Conservation (phyloP, 2,113 vertebrate species). For the Lipotes vexillifer region DNA sequence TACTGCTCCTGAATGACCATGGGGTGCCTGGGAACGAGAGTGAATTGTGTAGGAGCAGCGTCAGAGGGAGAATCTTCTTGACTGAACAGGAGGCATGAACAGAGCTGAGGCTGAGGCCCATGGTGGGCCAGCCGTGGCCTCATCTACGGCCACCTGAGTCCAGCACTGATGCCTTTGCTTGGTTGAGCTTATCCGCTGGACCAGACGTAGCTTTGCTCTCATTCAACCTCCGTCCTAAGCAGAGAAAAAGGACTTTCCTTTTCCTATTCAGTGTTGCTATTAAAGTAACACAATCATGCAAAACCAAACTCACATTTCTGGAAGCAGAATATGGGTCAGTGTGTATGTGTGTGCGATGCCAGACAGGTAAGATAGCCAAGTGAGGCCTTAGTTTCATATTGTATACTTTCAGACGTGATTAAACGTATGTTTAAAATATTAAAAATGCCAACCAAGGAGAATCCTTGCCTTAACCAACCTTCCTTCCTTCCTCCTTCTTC, state of each 20-base stretch:
- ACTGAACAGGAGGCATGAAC: not conserved
- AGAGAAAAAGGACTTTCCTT: not conserved
- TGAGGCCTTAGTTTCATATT: not conserved
- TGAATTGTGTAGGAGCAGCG: accelerated
- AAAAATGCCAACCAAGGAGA: not conserved
- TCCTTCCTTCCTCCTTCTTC: not conserved
- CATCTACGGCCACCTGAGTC: not conserved
- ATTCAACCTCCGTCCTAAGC: not conserved
- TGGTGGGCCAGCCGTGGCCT: accelerated
- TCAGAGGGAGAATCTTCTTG: not conserved
- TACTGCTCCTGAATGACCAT: not conserved
- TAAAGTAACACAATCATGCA: not conserved
- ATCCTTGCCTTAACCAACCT: not conserved
- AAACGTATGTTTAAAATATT: not conserved
- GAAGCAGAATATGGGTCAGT: not conserved
- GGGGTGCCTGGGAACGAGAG: not conserved
- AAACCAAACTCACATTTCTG: not conserved
- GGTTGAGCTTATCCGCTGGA: not conserved
- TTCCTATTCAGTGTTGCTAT: not conserved
- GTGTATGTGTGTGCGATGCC: not conserved
- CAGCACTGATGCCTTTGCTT: not conserved
- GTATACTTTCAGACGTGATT: not conserved
- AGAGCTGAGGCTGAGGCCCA: not conserved
- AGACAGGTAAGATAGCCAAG: not conserved
- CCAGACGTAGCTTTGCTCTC: not conserved